Evolutionary conservation across 2,888 invertebrate genomes (phyloP), one percentile per base, ranked within the genome.

Genomic region (Archips xylosteana): DNA sequence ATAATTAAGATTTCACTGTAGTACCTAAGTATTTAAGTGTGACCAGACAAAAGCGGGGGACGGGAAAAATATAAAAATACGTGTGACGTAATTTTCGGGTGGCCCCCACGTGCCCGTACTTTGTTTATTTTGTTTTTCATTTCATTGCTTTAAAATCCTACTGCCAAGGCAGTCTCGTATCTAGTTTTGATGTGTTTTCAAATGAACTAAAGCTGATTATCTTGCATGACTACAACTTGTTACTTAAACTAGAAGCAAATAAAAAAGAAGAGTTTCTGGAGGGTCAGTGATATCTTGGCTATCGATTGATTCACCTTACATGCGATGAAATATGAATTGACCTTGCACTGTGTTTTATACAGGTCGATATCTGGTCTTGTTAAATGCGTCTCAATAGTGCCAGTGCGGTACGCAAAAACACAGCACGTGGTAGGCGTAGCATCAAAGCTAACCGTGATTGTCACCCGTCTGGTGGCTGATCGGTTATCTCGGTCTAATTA

Each of bases 391-490:
- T 8, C 23, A 47, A 47, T 47, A 13, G 57, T 12, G 54, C 57
- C 12, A 13, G 57, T 12, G 54, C 57, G 57, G 2, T 15, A 63
- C 63, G 68, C 68, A 60, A 63, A 69, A 68, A 10, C 23, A n/a
- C 10, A 57, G 39, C 73, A 73, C 73, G 73, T 73, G 68, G 63
- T 64, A 15, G 51, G 51, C 36, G 12, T n/a, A 32, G 15, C 62
- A 62, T 10, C 45, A 6, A 51, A 3, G 65, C 10, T 15, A 32
- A 32, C 23, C 47, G 47, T 69, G 73, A 91, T 87, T 83, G 84
- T 89, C 93, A 93, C 87, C 82, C 79, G 80, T 76, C 78, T 79
- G 78, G 80, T 78, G 85, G 79, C 81, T 92, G 93, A 89, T 89
- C 83, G 78, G 71, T 79, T 86, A 86, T 85, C 85, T 85, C 67